Percentiles rank a stretch among this genome's conserved stretches.
These are phyloP conservation scores for Hippotragus niger DNA, from an alignment of 2,113 vertebrate genomes.

Conservation along the genomic window DNA sequence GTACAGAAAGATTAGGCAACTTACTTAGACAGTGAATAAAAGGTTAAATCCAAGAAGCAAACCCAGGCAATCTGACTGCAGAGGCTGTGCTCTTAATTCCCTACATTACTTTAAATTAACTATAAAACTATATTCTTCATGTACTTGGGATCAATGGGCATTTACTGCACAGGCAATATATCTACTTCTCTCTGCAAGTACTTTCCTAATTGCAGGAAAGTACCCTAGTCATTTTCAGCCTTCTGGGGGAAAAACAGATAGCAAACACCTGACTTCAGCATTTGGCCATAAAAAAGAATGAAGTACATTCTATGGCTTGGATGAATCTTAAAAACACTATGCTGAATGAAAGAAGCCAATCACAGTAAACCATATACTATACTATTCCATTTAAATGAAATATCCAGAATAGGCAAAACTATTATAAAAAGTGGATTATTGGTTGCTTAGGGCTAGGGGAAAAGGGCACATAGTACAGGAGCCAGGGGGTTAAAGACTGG, in stretches of 20 bases:
- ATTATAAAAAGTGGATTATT: background rate
- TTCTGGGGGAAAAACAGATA: background rate
- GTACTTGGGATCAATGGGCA: background rate
- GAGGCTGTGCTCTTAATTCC: background rate
- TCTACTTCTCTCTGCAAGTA: background rate
- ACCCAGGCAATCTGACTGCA: background rate
- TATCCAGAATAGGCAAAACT: background rate
- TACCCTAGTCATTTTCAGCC: background rate
- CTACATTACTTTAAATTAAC: background rate
- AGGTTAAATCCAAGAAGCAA: background rate
- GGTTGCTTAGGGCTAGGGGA: background rate
- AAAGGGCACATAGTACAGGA: background rate
- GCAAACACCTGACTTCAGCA: background rate
- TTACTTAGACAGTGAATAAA: background rate
- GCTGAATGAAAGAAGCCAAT: background rate
- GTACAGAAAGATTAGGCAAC: background rate
- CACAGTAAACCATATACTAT: background rate
- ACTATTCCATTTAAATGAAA: background rate
- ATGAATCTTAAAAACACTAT: background rate
- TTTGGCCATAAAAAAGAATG: background rate
- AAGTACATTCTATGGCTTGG: background rate
- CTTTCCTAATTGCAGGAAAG: background rate
- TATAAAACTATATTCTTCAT: background rate
- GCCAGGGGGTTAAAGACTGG: background rate
- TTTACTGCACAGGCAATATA: background rate